These are phyloP conservation scores for Acromyrmex heyeri DNA, from an alignment of 1,140 invertebrate species.

Conservation along the genomic window DNA sequence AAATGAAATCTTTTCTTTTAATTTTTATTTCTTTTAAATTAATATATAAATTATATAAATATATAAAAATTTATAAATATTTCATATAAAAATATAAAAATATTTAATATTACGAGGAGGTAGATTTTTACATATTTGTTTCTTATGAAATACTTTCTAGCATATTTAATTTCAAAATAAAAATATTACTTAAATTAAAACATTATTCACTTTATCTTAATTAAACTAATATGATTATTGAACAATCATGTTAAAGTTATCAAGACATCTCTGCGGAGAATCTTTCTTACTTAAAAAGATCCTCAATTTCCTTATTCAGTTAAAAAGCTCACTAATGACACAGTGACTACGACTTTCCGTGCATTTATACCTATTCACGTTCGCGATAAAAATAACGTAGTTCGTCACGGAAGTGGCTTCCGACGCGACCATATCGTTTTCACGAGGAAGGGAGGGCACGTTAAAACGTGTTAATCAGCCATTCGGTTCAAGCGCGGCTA, in stretches of 20 bases:
- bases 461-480: conserved; percentile 64
- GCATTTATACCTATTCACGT: conserved; percentile 1
- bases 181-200: conserved; percentile 3
- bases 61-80: background rate
- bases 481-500: conserved; percentile 62
- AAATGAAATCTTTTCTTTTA: background rate
- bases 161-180: background rate
- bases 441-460: conserved; percentile 36
- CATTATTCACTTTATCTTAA: background rate
- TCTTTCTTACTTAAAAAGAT: background rate
- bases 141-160: background rate
- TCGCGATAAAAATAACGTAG: conserved; percentile 42
- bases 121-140: background rate
- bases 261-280: background rate
- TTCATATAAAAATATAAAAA: background rate
- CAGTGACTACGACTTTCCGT: background rate
- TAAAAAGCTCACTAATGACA: conserved; percentile 7
- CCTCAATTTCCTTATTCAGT: background rate
- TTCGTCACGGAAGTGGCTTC: conserved; percentile 53
- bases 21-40: background rate
- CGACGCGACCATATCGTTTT: conserved; percentile 53
- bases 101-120: background rate
- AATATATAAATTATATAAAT: background rate
- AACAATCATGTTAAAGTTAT: background rate
- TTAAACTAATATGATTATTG: background rate